Percentiles rank a stretch among this genome's conserved stretches.
These are phyloP conservation scores for Salvelinus fontinalis DNA, from an alignment of 2,113 vertebrate species.

Conservation along the genomic window DNA sequence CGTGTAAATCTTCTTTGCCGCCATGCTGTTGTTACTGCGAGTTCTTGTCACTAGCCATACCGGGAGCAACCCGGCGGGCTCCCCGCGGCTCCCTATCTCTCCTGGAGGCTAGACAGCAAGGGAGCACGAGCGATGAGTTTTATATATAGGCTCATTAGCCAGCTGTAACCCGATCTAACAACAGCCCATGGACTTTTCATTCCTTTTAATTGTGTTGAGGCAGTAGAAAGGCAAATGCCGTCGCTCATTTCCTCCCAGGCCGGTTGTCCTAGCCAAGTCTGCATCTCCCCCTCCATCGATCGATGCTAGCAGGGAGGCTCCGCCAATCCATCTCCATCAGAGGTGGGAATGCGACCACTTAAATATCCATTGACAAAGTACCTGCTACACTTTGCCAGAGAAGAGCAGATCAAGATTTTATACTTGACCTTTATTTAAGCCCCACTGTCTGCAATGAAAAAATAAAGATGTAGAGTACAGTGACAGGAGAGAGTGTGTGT, in stretches of 20 bases:
- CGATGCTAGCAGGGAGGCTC: constrained; percentile 10
- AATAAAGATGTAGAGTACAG: too few species aligned
- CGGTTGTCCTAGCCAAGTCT: constrained; percentile 40
- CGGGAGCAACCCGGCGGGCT: too few species aligned
- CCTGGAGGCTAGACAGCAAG: constrained; percentile 53
- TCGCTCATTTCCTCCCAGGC: constrained; percentile 48
- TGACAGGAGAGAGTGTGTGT: too few species aligned
- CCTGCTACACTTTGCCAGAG: background rate
- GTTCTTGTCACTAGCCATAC: too few species aligned
- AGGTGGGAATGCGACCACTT: background rate
- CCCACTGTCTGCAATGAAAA: too few species aligned
- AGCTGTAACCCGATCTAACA: constrained; percentile 59
- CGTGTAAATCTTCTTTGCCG: too few species aligned
- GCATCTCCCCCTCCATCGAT: constrained; percentile 1
- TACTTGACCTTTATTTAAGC: background rate
- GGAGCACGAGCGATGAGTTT: constrained; percentile 45
- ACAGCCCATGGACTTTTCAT: constrained; percentile 21
- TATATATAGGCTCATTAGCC: constrained; percentile 68
- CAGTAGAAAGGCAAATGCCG: background rate
- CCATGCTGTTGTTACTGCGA: too few species aligned
- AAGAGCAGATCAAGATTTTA: background rate
- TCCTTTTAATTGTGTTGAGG: too few species aligned
- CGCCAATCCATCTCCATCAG: constrained; percentile 1
- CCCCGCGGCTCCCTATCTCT: constrained; percentile 19
- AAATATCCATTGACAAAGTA: constrained; percentile 5